Base-by-base conservation (phyloP, 2,888 invertebrate species). In the Sinopyrophorus schimmeli region DNA sequence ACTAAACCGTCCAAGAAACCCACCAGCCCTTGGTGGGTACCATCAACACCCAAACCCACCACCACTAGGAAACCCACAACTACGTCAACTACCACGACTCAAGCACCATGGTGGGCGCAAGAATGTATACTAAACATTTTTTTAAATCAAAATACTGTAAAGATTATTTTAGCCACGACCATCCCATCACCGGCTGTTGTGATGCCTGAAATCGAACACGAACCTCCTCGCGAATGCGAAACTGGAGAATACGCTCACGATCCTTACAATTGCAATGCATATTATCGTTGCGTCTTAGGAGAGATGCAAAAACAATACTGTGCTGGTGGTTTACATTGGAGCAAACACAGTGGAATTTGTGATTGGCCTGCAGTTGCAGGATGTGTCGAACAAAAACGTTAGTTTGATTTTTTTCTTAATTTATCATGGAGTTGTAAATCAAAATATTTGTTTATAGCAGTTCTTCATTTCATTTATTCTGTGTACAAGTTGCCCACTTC, bases 291-390 rank as follows among this genome's bases (percentile, higher is more conserved):
- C 63, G 80, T 88, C 14, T 78, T 82, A 1, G 89, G 89, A 0
- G 81, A 83, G 43, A 73, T 87, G 66, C 79, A 76, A 18, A 84
- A 83, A 55, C 86, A 89, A 59, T 80, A 80, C 55, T 92, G 92
- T 64, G 86, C 90, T 0, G 84, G 86, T 0, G 89, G 89, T 2
- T 71, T 92, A 28, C 89, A 91, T 67, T 92, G 90, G 90, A 87
- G 89, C 58, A 72, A 76, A 12, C 64, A 76, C 0, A 76, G 77
- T 34, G 78, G 79, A 24, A 77, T 85, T 26, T 92, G 92, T 63
- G 91, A 92, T 68, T 92, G 91, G 92, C 91, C 91, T 0, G 76
- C 76, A 28, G 77, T 77, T 20, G 89, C 89, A 1, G 83, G 84
- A 59, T 92, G 92, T 65, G 73, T 71, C 52, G 59, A 42, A 17